Base-by-base conservation (phyloP, 2,113 vertebrate species). In the Neolamprologus cancellatus region DNA sequence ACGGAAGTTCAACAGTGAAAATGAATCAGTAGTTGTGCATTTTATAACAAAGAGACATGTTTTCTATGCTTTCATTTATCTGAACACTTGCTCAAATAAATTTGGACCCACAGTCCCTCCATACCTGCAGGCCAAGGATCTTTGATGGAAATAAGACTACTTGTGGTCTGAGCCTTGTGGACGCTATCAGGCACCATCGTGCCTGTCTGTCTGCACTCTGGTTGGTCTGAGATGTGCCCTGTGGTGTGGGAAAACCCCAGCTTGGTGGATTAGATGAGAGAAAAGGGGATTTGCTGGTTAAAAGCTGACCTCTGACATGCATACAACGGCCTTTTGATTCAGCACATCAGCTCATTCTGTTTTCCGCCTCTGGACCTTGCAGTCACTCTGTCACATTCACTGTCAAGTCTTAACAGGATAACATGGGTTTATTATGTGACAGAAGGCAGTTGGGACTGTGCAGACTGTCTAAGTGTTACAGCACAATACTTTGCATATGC, bases 221-320 rank as follows among this genome's bases (percentile, higher is more conserved):
- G 87, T 85, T 87, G 82, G 78, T 78, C 78, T 7, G 44, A 82
- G 84, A 88, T 83, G 89, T 91, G 88, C 57, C 76, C 76, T 82
- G 84, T 55, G 87, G 78, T 92, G 94, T 92, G 94, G 91, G 94
- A 94, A 93, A 94, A 84, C 66, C 90, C 81, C 93, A 74, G 61
- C 55, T 39, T 18, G 13, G 79, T 61, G 93, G 93, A 95, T 95
- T 94, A 95, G 59, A 87, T 1, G 14, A 52, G 69, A 88, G 84
- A 86, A 88, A 91, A 48, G 84, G 74, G 91, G 94, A 95, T 94
- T 94, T 94, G 84, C 89, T 86, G 55, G 89, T 92, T 93, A 90
- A 93, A 92, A 88, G 87, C 64, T 92, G 94, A 92, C 93, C 95
- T 91, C 82, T 92, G 93, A 93, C 91, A 92, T 78, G 48, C 79